phyloP scores from a whole-genome alignment of 1,140 invertebrate species.

The Octopus sinensis region DNA sequence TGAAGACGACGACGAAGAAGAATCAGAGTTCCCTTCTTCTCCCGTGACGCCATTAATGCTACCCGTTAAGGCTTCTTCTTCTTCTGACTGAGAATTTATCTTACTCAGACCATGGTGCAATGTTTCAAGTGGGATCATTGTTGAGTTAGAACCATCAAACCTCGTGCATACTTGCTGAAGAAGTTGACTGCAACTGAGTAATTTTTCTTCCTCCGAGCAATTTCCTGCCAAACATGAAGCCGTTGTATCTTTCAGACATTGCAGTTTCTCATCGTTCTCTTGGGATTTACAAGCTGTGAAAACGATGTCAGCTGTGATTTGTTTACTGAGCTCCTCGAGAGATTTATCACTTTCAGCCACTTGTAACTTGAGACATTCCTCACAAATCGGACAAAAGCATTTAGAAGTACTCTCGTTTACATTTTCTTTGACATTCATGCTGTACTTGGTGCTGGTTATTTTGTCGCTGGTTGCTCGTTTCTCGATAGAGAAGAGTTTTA shows the following conservation, averaged over 20 bases:
- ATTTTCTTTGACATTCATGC: neutral
- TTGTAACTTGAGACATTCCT: neutral
- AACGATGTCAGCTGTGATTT: neutral
- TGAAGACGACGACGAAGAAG: no score
- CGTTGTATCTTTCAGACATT: neutral
- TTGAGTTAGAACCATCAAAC: neutral
- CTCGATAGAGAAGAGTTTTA: neutral
- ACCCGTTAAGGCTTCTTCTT: no score
- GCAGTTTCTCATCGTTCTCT: neutral
- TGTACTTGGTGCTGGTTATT: neutral
- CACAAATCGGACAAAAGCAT: neutral
- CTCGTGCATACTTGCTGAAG: neutral
- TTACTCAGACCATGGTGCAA: neutral
- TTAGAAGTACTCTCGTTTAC: neutral
- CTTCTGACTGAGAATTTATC: no score
- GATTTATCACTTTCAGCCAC: neutral
- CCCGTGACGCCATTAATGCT: no score
- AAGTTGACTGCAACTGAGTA: neutral
- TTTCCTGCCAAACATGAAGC: neutral
- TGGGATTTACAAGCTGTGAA: neutral
- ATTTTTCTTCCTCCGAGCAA: neutral
- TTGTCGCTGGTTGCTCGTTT: neutral
- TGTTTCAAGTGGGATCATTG: neutral
- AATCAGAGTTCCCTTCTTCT: no score
- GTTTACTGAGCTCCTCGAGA: neutral